These are phyloP conservation scores for Homalodisca vitripennis DNA, from an alignment of 1,140 invertebrate genomes.

Conservation along the genomic window DNA sequence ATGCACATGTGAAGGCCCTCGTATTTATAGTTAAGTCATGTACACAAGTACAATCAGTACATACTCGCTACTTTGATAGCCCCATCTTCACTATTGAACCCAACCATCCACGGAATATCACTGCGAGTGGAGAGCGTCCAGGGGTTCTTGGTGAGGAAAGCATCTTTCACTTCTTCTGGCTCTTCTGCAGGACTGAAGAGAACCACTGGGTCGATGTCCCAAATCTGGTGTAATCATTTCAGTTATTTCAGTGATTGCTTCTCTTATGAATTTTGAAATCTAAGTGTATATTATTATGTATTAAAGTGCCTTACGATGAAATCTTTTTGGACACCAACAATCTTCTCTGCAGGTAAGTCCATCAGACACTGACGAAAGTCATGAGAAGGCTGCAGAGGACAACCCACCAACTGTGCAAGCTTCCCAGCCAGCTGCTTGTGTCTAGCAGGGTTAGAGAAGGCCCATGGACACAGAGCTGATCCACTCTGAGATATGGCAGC, in stretches of 20 bases:
- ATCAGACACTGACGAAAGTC: neutral
- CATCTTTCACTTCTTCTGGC: neutral
- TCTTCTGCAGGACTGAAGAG: neutral
- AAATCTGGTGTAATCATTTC: no score
- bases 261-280: no score
- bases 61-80: neutral
- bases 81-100: neutral
- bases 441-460: slow-evolving; percentile 2
- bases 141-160: neutral
- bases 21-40: no score
- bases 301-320: neutral
- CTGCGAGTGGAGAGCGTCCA: neutral
- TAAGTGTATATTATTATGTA: no score
- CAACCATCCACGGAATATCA: slow-evolving; percentile 4
- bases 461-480: slow-evolving; percentile 47
- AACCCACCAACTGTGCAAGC: neutral
- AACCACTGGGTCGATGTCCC: slow-evolving; percentile 1
- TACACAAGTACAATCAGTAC: no score
- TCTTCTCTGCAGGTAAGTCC: neutral
- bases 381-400: neutral
- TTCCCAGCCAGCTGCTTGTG: neutral
- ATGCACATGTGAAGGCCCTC: no score
- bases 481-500: slow-evolving; percentile 46
- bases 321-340: neutral
- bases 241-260: no score